Base-by-base conservation (phyloP, 2,797 vertebrate species). In the Darevskia mixta region DNA sequence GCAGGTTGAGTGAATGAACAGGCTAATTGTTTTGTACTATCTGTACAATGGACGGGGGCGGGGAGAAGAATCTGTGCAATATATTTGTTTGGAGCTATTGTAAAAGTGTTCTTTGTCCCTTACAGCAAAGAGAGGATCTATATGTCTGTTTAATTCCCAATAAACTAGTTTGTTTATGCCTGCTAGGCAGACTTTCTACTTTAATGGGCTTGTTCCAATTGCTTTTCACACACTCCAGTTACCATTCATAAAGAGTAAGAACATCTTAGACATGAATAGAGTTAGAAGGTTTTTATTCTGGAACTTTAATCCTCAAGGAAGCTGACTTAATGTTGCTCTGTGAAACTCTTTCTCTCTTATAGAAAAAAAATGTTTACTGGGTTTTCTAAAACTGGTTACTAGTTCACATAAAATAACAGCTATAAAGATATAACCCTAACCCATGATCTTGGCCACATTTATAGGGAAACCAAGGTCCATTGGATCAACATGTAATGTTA, bases 221-320 rank as follows among this genome's bases (percentile, higher is more conserved):
- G 73, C 35, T 87, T 41, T 81, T 55, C 43, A 84, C n/a, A 73
- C 27, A 5, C 61, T 75, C 79, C 91, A 29, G 66, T 91, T 86
- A 79, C 73, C 55, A 43, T 86, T 61, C 83, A 71, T 55, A 79
- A 20, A 80, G 61, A 67, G 67, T 69, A 43, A 45, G 23, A 77
- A 89, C 29, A 55, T 89, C 8, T 72, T 49, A 72, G 86, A 72
- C 87, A 86, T 15, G 69, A 49, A 29, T 81, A 83, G 86, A 83
- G 81, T 32, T 91, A 78, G 87, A 92, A 91, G 87, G 81, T 0
- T 38, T 88, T 91, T 88, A 29, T 79, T 80, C 86, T 61, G 77
- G 23, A 86, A 79, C 80, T 85, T 92, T 76, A 69, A 85, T 84
- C 43, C 86, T 8, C 79, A 81, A 45, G 86, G 76, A 88, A 82